Percentiles rank a stretch among this genome's conserved stretches.
These are phyloP conservation scores for Drosophila navojoa DNA, from an alignment of 1,140 invertebrate species.

Conservation along the genomic window DNA sequence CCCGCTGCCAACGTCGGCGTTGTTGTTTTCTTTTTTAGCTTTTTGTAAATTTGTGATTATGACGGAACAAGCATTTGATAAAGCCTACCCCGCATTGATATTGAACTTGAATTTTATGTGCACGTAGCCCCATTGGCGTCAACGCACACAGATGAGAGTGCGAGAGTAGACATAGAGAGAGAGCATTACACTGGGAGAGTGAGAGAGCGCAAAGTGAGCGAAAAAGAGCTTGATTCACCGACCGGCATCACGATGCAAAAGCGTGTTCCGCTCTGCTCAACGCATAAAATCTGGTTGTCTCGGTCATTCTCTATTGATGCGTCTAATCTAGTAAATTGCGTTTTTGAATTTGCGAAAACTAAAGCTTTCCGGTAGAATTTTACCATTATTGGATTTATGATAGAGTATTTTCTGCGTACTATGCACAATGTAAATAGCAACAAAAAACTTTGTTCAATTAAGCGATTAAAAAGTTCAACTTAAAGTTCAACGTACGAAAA, in stretches of 20 bases:
- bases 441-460: background rate
- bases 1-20: constrained; percentile 17
- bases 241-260: constrained; percentile 61
- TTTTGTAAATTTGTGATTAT: background rate
- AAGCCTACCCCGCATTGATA: constrained; percentile 33
- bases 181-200: constrained; percentile 2
- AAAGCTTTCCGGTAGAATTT: background rate
- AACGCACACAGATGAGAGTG: constrained; percentile 17
- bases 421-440: too few relatives aligned
- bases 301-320: constrained; percentile 34
- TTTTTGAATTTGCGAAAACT: constrained; percentile 25
- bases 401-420: too few relatives aligned
- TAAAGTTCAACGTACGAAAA: background rate
- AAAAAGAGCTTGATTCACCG: background rate
- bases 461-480: background rate
- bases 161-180: background rate
- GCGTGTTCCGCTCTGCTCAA: constrained; percentile 47
- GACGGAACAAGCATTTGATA: constrained; percentile 15
- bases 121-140: constrained; percentile 12
- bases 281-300: constrained; percentile 10
- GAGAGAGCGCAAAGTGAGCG: background rate
- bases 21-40: constrained; percentile 7
- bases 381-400: constrained; percentile 7
- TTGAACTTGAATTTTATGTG: constrained; percentile 46
- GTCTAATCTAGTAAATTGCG: constrained; percentile 32